A percentile compares a stretch with the other conserved stretches of the same genome.
Conservation (phyloP, 1,140 invertebrate genomes). For the Hyles euphorbiae region DNA sequence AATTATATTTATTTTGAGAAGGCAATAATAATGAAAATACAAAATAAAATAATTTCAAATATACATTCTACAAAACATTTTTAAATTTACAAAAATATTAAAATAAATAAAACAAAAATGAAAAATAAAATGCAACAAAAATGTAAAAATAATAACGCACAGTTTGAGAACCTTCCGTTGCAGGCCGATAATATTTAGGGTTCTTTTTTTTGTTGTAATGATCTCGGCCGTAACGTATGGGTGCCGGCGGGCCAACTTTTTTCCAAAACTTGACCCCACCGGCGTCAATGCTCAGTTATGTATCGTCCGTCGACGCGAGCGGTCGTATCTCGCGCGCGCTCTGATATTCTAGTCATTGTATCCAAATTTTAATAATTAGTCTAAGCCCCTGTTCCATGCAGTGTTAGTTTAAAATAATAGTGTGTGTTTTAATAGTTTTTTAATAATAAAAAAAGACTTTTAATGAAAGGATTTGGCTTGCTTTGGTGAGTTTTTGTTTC, state of each 20-base stretch:
- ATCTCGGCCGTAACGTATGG: conserved; percentile 70
- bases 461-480: conserved; percentile 71
- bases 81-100: no score
- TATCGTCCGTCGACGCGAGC: conserved; percentile 61
- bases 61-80: no score
- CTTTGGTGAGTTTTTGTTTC: conserved; percentile 55
- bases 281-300: conserved; percentile 52
- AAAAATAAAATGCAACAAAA: no score
- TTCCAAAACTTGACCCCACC: conserved; percentile 60
- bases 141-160: background rate
- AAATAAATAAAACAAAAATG: no score
- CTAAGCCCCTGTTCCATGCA: background rate
- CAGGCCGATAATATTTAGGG: conserved; percentile 64
- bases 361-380: conserved; percentile 48
- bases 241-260: conserved; percentile 56
- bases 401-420: conserved; percentile 1
- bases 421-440: conserved; percentile 27
- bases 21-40: no score
- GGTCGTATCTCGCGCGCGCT: conserved; percentile 54
- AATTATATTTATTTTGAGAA: no score
- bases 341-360: conserved; percentile 66
- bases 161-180: conserved; percentile 48
- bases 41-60: no score
- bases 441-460: conserved; percentile 23
- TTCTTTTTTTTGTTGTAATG: conserved; percentile 71